Evolutionary conservation across 2,888 invertebrate species (phyloP), one percentile per base, ranked within the genome.

Genomic region (Antheraea yamamai): DNA sequence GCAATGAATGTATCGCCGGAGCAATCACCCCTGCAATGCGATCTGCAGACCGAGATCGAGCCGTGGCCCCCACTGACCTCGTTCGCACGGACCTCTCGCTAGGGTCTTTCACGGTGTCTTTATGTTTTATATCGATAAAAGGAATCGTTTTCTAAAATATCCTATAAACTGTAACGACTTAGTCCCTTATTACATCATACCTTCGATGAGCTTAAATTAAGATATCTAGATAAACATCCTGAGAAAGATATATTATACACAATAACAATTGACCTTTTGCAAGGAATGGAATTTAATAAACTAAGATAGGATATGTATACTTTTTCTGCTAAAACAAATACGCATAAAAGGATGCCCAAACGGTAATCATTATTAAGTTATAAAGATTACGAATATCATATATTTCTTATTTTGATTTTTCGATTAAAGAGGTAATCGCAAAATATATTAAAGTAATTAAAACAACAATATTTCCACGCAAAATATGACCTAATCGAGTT

Each of bases 1-100:
- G 72, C 73, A 75, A 80, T 64, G 73, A 75, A 75, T 75, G 66
- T 74, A 72, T 71, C 39, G 66, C 73, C 71, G 55, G 77, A 74
- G 75, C 77, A 76, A 74, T 83, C 84, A 82, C 81, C 84, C 80
- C 77, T 83, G 78, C 76, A 78, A 79, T 82, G 79, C 78, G 78
- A 47, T 55, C 75, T 39, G 73, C 58, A 58, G 71, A 66, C 30
- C 51, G 20, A 23, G 20, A 39, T 39, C 39, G 39, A 70, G 39
- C 70, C 39, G 70, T 70, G 70, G 70, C 70, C 70, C 70, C 70
- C 70, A 70, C 70, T 70, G 70, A 70, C 70, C 70, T 70, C 70
- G 70, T 70, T 70, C 70, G 39, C 70, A 70, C 70, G 39, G 39
- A 39, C 39, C 39, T 18, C n/a, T 39, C 70, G 39, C n/a, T 39